These are phyloP conservation scores for Sardina pilchardus DNA, from an alignment of 2,113 vertebrate species.

Conservation along the genomic window DNA sequence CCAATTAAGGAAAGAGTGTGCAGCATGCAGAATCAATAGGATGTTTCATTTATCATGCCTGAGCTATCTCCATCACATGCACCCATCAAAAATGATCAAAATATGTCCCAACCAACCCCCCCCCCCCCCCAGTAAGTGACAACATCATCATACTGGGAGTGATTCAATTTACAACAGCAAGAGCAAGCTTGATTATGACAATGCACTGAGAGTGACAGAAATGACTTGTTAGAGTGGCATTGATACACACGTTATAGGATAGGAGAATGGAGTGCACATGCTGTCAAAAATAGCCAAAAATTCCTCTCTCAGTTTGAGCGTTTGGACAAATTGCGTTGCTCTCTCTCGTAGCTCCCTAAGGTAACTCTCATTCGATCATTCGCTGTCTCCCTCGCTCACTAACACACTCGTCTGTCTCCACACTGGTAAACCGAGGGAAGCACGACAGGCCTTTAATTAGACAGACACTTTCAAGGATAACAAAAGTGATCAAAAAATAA, in stretches of 20 bases:
- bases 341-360: not conserved
- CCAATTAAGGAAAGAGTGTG: not conserved
- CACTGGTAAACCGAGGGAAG: too few relatives aligned
- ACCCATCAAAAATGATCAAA: not conserved
- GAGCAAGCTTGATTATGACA: not conserved
- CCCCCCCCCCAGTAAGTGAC: too few relatives aligned
- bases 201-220: not conserved
- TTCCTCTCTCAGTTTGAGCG: too few relatives aligned
- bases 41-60: not conserved
- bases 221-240: not conserved
- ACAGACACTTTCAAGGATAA: not conserved
- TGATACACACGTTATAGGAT: not conserved
- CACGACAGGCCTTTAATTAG: not conserved
- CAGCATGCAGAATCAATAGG: not conserved
- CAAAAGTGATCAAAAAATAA: not conserved
- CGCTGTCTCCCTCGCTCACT: not conserved
- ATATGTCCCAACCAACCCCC: too few relatives aligned
- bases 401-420: not conserved
- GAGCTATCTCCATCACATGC: not conserved
- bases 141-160: too few relatives aligned
- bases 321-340: not conserved
- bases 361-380: not conserved
- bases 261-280: not conserved
- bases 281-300: not conserved
- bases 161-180: not conserved